These are phyloP conservation scores for Meganola albula DNA, from an alignment of 2,888 invertebrate genomes.

Conservation along the genomic window DNA sequence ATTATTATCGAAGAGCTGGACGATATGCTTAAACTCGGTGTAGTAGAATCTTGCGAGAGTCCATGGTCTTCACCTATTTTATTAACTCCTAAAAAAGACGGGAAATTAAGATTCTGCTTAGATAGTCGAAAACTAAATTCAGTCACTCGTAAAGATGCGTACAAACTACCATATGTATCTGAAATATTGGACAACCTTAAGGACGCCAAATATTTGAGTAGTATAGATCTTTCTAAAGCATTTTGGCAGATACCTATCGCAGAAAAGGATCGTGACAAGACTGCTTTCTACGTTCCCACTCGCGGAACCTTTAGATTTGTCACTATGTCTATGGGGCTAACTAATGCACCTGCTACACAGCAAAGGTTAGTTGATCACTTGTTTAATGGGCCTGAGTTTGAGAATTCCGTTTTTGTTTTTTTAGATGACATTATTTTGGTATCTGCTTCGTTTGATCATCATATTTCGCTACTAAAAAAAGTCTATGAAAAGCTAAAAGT, in stretches of 20 bases:
- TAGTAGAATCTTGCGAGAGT: slow-evolving; percentile 25
- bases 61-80: slow-evolving; percentile 19
- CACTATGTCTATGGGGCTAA: slow-evolving; percentile 8
- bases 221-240: slow-evolving; percentile 18
- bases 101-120: slow-evolving; percentile 18
- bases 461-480: no score
- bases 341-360: slow-evolving; percentile 9
- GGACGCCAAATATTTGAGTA: slow-evolving; percentile 15
- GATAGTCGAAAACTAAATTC: slow-evolving; percentile 24
- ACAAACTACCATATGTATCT: slow-evolving; percentile 18
- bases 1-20: no score
- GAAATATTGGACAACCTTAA: slow-evolving; percentile 22
- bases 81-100: slow-evolving; percentile 14
- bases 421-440: no score
- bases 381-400: no score
- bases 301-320: slow-evolving; percentile 8
- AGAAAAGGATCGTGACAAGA: slow-evolving; percentile 2
- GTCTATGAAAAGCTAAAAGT: no score
- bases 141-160: no score
- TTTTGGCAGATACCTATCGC: slow-evolving; percentile 7
- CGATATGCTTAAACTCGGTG: slow-evolving; percentile 21
- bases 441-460: no score
- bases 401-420: no score
- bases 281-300: slow-evolving; percentile 8
- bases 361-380: slow-evolving; percentile 12